Percentiles rank a stretch among this genome's conserved stretches.
Evolutionary conservation across 2,113 vertebrate species (phyloP).

Genomic region (Daphoenositta chrysoptera): DNA sequence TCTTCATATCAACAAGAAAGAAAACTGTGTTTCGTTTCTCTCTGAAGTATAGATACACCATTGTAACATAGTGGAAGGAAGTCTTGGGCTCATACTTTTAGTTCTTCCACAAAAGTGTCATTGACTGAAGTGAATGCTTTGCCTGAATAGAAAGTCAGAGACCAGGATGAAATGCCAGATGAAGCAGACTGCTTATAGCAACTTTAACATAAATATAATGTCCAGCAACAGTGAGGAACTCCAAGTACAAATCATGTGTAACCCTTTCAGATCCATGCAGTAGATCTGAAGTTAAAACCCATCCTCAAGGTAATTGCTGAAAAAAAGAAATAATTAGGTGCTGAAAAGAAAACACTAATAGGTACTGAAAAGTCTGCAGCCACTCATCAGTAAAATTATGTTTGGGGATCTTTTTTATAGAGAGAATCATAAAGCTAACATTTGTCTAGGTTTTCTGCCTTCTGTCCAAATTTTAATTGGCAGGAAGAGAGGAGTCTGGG

Average conservation of each 20-base stretch:
- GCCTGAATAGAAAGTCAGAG: not conserved
- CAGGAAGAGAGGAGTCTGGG: not conserved
- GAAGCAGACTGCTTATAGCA: not conserved
- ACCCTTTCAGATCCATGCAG: not conserved
- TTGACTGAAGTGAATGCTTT: not conserved
- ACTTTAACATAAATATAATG: not conserved
- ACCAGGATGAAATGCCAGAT: not conserved
- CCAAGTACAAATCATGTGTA: not conserved
- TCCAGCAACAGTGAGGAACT: not conserved
- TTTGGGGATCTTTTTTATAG: not conserved
- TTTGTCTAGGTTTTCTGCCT: not conserved
- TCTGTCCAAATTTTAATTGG: not conserved
- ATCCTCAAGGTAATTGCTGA: not conserved
- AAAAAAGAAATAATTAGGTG: not conserved
- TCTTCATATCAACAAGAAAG: not conserved
- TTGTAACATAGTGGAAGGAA: not conserved
- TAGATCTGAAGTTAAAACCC: not conserved
- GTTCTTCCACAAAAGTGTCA: not conserved
- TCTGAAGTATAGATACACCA: not conserved
- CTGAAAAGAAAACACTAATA: not conserved
- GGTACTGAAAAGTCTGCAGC: not conserved
- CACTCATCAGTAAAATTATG: not conserved
- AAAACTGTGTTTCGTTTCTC: not conserved
- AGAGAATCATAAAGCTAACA: not conserved
- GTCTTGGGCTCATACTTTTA: not conserved